Conservation (phyloP, 2,113 vertebrate species). For the Nanger granti region DNA sequence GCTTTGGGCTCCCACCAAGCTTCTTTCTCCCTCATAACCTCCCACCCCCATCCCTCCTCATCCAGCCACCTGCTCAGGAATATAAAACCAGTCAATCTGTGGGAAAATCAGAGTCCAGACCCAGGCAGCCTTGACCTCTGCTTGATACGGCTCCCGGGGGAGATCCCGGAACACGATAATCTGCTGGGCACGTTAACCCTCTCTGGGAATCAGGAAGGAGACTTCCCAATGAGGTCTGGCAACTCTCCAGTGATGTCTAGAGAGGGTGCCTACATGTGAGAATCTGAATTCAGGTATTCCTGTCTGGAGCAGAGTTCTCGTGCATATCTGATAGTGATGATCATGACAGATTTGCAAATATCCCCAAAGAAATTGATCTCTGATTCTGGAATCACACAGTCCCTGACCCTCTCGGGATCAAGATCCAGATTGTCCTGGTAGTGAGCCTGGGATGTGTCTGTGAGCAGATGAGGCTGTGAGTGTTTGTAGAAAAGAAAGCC, state of each 20-base stretch:
- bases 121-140: conserved; percentile 41
- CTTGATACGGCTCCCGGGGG: not conserved
- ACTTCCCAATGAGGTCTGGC: not conserved
- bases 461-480: not conserved
- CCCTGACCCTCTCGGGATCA: not conserved
- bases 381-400: not conserved
- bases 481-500: not conserved
- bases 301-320: not conserved
- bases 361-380: not conserved
- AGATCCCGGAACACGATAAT: conserved; percentile 1
- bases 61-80: not conserved
- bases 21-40: not conserved
- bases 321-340: not conserved
- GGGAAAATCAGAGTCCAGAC: conserved; percentile 46
- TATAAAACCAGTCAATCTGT: conserved; percentile 18
- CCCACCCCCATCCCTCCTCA: not conserved
- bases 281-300: not conserved
- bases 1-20: not conserved
- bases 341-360: not conserved
- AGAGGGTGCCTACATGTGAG: not conserved
- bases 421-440: not conserved
- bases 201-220: not conserved
- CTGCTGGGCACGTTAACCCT: not conserved
- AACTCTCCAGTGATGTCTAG: too few relatives aligned
- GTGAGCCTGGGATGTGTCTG: not conserved